Evolutionary conservation across 2,113 vertebrate genomes (phyloP).

Genomic region (Leptobrachium ailaonicum): DNA sequence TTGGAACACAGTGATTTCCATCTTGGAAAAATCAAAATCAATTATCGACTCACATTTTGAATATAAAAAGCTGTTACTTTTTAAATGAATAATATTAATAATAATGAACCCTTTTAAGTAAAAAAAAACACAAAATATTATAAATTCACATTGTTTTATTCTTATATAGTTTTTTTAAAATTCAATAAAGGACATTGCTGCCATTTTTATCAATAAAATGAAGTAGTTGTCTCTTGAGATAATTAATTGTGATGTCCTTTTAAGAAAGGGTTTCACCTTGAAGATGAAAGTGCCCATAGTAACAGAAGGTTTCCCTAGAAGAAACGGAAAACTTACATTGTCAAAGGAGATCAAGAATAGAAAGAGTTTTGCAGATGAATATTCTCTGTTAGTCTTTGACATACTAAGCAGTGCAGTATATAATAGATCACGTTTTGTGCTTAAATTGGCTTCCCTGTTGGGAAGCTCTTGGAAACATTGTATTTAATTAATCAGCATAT

Average conservation of each 20-base stretch:
- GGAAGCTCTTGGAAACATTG: conserved; percentile 3
- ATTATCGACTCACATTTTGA: too few relatives aligned
- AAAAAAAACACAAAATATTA: too few relatives aligned
- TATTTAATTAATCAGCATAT: background rate
- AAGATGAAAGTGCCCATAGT: background rate
- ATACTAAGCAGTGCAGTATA: background rate
- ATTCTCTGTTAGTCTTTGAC: conserved; percentile 6
- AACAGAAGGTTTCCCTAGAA: background rate
- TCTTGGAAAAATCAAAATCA: too few relatives aligned
- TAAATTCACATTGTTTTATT: too few relatives aligned
- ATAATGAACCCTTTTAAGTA: too few relatives aligned
- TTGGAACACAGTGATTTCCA: too few relatives aligned
- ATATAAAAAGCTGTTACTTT: too few relatives aligned
- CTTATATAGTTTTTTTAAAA: too few relatives aligned
- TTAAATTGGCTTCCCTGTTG: conserved; percentile 11
- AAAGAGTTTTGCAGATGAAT: background rate
- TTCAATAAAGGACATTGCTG: background rate
- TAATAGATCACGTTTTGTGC: background rate
- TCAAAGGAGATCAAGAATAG: background rate
- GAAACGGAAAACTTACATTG: background rate
- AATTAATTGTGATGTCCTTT: conserved; percentile 3
- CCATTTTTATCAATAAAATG: background rate
- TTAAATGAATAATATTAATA: too few relatives aligned
- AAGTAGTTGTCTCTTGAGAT: background rate
- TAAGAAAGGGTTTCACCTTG: background rate